Conservation (phyloP, 2,797 vertebrate genomes). For the Esox lucius region DNA sequence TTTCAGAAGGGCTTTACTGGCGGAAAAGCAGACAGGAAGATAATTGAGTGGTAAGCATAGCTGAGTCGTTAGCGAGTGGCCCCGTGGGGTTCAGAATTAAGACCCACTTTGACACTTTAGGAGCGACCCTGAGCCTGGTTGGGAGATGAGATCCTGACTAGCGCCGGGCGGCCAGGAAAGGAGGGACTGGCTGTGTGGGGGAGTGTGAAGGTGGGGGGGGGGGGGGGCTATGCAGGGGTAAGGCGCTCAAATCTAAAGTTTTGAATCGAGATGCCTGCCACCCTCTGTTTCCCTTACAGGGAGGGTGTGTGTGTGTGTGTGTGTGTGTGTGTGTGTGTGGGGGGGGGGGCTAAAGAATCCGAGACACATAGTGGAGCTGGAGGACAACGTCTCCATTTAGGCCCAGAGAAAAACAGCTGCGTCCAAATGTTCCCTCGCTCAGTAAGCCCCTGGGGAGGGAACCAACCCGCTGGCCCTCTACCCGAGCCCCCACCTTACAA, state of each 20-base stretch:
- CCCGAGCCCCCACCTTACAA: slow-evolving; percentile 21
- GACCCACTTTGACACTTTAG: slow-evolving; percentile 67
- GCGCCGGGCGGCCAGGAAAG: slow-evolving; percentile 56
- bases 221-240: slow-evolving; percentile 21
- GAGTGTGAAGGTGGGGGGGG: background rate
- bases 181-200: background rate
- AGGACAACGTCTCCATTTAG: slow-evolving; percentile 75
- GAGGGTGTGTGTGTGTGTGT: too few species aligned
- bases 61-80: slow-evolving; percentile 55
- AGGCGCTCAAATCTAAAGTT: slow-evolving; percentile 6
- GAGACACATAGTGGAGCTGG: slow-evolving; percentile 32
- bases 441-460: slow-evolving; percentile 51
- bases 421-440: slow-evolving; percentile 55
- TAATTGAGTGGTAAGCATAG: slow-evolving; percentile 74
- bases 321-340: too few species aligned
- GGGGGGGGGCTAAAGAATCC: slow-evolving; percentile 16
- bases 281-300: background rate
- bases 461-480: slow-evolving; percentile 28
- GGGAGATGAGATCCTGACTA: slow-evolving; percentile 64
- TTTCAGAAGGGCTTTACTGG: slow-evolving; percentile 54
- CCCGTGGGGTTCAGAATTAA: slow-evolving; percentile 71
- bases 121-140: slow-evolving; percentile 50
- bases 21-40: slow-evolving; percentile 54
- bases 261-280: slow-evolving; percentile 44
- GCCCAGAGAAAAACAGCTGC: slow-evolving; percentile 62